phyloP scores from a whole-genome alignment of 2,113 vertebrate genomes.

The Nothocercus nigrocapillus region DNA sequence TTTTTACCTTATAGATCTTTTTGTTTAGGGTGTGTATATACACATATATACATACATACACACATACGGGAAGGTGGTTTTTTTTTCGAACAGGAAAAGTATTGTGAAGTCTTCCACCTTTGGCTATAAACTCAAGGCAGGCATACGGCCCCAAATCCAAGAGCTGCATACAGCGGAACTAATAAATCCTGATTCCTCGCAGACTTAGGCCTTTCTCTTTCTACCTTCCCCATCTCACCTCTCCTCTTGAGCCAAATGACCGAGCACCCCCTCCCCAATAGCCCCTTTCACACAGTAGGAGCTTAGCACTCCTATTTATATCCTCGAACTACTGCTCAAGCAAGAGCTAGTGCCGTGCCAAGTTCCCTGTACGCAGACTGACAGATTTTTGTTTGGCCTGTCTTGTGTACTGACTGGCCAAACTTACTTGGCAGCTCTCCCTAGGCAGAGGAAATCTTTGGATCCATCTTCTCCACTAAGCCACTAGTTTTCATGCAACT shows the following conservation, averaged over 20 bases:
- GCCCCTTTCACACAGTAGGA: not conserved
- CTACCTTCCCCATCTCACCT: constrained; percentile 17
- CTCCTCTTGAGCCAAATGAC: not conserved
- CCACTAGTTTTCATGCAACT: constrained; percentile 18
- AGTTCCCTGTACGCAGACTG: constrained; percentile 10
- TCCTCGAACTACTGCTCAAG: not conserved
- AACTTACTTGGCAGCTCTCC: constrained; percentile 34
- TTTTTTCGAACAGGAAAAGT: constrained; percentile 18
- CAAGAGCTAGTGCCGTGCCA: not conserved
- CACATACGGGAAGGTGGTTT: not conserved
- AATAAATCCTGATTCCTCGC: constrained; percentile 48
- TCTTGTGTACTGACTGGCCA: not conserved
- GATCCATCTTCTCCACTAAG: not conserved
- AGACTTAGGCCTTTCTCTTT: constrained; percentile 18
- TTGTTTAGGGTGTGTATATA: not conserved
- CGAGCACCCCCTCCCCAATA: not conserved
- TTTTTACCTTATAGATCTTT: not conserved
- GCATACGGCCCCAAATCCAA: not conserved
- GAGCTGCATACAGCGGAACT: constrained; percentile 26
- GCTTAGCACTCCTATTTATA: constrained; percentile 26
- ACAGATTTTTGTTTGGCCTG: constrained; percentile 17
- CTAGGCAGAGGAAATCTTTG: constrained; percentile 35
- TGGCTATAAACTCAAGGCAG: constrained; percentile 24
- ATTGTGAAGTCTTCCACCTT: constrained; percentile 24
- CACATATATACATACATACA: not conserved